These are phyloP conservation scores for Fukomys damarensis DNA, from an alignment of 2,113 vertebrate genomes.

Conservation along the genomic window DNA sequence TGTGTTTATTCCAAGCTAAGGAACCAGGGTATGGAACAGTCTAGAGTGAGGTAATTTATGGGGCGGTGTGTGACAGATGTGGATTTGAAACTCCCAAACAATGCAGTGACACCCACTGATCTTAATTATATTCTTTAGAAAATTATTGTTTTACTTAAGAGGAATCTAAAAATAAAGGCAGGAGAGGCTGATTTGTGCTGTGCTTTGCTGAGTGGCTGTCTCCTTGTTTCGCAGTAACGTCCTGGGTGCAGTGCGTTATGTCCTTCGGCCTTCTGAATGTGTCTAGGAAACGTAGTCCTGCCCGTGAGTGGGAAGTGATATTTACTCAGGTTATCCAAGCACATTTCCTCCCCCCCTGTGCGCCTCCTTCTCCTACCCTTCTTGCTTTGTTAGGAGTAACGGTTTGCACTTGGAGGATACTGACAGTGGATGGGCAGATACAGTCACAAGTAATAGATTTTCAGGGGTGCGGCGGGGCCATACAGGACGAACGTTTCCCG, in stretches of 20 bases:
- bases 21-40: conserved; percentile 29
- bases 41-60: neutral
- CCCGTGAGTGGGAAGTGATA: neutral
- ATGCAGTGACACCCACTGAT: conserved; percentile 35
- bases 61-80: neutral
- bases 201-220: conserved; percentile 28
- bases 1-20: neutral
- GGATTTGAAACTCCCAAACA: neutral
- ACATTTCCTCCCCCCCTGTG: neutral
- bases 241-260: neutral
- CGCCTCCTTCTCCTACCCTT: neutral
- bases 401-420: neutral
- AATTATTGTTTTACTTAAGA: conserved; percentile 62
- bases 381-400: neutral
- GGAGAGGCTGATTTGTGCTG: neutral
- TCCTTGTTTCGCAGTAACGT: neutral
- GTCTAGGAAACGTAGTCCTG: neutral
- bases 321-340: neutral
- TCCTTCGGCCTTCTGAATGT: neutral
- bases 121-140: conserved; percentile 64
- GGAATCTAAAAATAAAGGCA: conserved; percentile 64
- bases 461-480: neutral
- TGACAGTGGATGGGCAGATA: neutral
- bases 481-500: neutral
- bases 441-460: neutral